These are phyloP conservation scores for Mionectes olivaceus DNA, from an alignment of 2,797 vertebrate genomes.

Conservation along the genomic window DNA sequence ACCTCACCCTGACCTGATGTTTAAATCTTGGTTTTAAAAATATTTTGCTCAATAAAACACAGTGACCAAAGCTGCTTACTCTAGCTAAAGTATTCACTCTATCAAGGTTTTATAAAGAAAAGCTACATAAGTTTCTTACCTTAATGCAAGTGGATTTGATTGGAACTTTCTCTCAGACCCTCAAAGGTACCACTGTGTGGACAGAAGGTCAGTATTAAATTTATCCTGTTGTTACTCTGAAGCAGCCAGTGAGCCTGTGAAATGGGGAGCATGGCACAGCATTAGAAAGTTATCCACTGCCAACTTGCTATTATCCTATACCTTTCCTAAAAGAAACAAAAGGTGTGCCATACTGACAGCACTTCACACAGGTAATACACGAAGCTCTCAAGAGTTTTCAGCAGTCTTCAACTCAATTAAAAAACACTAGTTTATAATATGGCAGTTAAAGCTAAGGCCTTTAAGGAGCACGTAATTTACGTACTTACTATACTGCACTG, in stretches of 20 bases:
- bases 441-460: background rate
- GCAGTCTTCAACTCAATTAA: background rate
- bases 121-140: background rate
- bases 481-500: background rate
- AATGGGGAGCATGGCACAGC: background rate
- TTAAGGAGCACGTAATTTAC: background rate
- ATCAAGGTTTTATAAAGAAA: background rate
- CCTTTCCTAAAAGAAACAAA: conserved; percentile 1
- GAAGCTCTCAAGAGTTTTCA: background rate
- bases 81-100: background rate
- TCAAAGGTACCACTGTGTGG: background rate
- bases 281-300: conserved; percentile 35
- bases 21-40: background rate
- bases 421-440: background rate
- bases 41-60: background rate
- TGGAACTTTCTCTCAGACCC: background rate
- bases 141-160: background rate
- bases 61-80: background rate
- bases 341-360: background rate
- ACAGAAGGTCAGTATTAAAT: background rate
- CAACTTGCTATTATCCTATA: background rate
- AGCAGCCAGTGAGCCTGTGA: background rate
- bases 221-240: conserved; percentile 5
- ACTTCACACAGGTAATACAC: background rate
- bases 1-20: background rate